Evolutionary conservation across 1,140 invertebrate species (phyloP).

Genomic region (Medauroidea extradentata): DNA sequence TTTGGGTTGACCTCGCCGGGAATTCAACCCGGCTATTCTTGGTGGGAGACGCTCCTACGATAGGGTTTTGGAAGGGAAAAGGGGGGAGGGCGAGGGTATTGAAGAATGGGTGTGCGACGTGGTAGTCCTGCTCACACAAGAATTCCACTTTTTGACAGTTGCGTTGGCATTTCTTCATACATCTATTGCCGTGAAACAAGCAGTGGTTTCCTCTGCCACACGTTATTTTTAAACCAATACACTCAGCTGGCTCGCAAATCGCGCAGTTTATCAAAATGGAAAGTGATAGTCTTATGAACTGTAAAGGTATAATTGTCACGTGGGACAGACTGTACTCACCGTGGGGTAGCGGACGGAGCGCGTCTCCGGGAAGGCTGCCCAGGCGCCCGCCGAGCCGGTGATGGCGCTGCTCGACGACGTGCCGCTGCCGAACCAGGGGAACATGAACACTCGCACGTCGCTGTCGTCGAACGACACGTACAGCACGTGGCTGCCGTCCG

Average conservation of each 20-base stretch:
- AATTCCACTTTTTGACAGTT: background rate
- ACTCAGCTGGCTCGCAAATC: no score
- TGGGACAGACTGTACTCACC: constrained; percentile 33
- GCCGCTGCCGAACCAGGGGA: constrained; percentile 65
- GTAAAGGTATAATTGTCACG: background rate
- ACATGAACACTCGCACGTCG: constrained; percentile 66
- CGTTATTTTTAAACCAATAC: no score
- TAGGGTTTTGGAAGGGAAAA: no score
- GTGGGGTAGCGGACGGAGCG: constrained; percentile 72
- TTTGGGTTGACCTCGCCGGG: no score
- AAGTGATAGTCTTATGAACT: background rate
- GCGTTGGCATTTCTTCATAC: no score
- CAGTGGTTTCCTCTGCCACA: no score
- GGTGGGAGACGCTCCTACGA: no score
- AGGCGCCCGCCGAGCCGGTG: background rate
- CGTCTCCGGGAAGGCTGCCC: constrained; percentile 61
- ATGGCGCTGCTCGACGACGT: constrained; percentile 37
- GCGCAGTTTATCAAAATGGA: background rate
- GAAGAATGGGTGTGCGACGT: no score
- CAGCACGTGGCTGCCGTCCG: constrained; percentile 71
- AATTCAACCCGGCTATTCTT: no score
- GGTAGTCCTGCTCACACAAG: background rate
- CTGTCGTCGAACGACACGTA: constrained; percentile 87
- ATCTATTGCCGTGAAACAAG: no score
- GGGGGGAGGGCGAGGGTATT: no score